These are phyloP conservation scores for Catharus ustulatus DNA, from an alignment of 2,797 vertebrate species.

Conservation along the genomic window DNA sequence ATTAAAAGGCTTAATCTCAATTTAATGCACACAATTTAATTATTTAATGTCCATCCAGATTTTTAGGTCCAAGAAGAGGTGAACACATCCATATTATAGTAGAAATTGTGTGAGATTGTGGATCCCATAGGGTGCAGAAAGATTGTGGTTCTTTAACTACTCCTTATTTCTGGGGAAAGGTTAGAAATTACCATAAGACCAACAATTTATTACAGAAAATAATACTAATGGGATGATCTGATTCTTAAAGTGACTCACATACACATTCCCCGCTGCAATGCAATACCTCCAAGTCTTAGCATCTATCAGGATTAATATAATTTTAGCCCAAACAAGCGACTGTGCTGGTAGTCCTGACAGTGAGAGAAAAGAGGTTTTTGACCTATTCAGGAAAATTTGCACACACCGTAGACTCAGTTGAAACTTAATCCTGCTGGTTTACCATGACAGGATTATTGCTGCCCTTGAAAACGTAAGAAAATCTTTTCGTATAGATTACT, in stretches of 20 bases:
- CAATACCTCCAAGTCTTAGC: background rate
- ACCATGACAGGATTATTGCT: background rate
- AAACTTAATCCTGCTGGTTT: background rate
- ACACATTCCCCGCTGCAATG: rapidly evolving
- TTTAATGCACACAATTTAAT: background rate
- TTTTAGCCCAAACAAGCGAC: background rate
- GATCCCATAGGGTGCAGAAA: background rate
- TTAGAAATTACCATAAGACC: background rate
- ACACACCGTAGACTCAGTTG: background rate
- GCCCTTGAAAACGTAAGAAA: background rate
- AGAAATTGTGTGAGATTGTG: background rate
- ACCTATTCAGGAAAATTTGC: background rate
- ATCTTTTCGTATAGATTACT: background rate
- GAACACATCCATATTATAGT: background rate
- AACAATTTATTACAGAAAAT: background rate
- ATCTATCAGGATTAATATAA: background rate
- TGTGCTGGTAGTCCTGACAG: background rate
- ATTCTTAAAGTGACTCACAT: background rate
- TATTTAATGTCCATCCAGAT: background rate
- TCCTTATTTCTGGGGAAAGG: background rate
- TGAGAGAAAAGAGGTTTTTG: background rate
- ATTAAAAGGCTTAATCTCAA: background rate
- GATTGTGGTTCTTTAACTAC: background rate
- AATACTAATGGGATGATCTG: background rate
- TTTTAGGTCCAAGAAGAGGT: background rate